These are phyloP conservation scores for Todiramphus saurophagus DNA, from an alignment of 2,113 vertebrate species.

Conservation along the genomic window DNA sequence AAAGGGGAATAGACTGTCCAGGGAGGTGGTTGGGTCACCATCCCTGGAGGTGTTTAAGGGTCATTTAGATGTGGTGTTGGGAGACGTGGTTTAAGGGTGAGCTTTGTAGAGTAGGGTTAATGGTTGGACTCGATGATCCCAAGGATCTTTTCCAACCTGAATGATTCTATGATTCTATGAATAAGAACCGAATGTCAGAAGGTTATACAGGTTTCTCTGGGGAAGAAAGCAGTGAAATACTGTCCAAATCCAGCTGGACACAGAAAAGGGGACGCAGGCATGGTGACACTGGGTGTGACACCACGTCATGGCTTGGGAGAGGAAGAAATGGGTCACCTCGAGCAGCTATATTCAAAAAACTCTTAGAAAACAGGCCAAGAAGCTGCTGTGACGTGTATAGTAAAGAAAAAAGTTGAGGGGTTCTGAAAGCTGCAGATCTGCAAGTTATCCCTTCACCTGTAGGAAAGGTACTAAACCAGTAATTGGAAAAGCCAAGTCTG, in stretches of 20 bases:
- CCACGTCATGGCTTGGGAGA: background rate
- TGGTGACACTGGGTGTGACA: fast-evolving
- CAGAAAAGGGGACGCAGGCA: background rate
- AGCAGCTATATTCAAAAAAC: background rate
- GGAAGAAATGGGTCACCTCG: background rate
- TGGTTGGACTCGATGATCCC: too few relatives aligned
- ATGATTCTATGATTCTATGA: background rate
- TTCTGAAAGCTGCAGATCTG: background rate
- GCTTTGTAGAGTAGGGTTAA: too few relatives aligned
- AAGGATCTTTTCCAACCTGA: too few relatives aligned
- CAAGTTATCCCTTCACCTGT: background rate
- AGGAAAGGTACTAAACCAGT: background rate
- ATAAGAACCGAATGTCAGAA: background rate
- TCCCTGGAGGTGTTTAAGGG: too few relatives aligned
- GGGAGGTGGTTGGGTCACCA: too few relatives aligned
- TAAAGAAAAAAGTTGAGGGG: background rate
- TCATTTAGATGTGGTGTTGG: too few relatives aligned
- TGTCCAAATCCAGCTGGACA: background rate
- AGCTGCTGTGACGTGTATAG: background rate
- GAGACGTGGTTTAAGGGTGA: too few relatives aligned
- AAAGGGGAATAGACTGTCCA: too few relatives aligned
- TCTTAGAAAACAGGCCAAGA: background rate
- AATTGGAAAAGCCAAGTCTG: background rate
- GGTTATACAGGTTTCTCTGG: background rate
- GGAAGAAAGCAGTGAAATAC: too few relatives aligned